Evolutionary conservation across 2,113 vertebrate species (phyloP).

Genomic region (Aix galericulata): DNA sequence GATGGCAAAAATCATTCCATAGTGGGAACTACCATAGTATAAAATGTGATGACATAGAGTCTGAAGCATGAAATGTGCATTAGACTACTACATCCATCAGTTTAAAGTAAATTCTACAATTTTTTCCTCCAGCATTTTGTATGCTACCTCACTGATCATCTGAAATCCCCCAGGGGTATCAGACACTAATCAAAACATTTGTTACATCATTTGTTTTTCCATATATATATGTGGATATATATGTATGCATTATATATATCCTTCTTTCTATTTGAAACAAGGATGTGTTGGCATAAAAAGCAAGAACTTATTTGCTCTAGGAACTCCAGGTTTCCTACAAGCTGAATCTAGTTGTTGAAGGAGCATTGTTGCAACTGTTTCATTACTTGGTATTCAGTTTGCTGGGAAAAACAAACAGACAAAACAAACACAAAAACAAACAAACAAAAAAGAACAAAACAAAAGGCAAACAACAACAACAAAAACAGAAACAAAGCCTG

Average conservation of each 20-base stretch:
- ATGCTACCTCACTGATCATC: not conserved
- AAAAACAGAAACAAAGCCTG: not conserved
- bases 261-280: not conserved
- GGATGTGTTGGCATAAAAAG: too few species aligned
- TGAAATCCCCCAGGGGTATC: accelerated
- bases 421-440: too few species aligned
- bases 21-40: not conserved
- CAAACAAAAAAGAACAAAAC: too few species aligned
- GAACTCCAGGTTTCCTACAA: not conserved
- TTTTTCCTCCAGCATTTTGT: not conserved
- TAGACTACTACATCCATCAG: not conserved
- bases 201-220: not conserved
- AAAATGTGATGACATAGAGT: not conserved
- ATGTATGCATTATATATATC: not conserved
- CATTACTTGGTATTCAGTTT: not conserved
- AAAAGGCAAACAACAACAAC: not conserved
- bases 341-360: not conserved
- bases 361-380: not conserved
- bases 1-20: not conserved
- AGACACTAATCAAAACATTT: not conserved
- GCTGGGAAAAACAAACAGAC: not conserved
- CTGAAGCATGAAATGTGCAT: not conserved
- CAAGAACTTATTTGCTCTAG: not conserved
- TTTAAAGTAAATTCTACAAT: not conserved
- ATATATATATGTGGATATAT: too few species aligned